Conservation (phyloP, 2,113 vertebrate species). For the Pelecanoides urinatrix region DNA sequence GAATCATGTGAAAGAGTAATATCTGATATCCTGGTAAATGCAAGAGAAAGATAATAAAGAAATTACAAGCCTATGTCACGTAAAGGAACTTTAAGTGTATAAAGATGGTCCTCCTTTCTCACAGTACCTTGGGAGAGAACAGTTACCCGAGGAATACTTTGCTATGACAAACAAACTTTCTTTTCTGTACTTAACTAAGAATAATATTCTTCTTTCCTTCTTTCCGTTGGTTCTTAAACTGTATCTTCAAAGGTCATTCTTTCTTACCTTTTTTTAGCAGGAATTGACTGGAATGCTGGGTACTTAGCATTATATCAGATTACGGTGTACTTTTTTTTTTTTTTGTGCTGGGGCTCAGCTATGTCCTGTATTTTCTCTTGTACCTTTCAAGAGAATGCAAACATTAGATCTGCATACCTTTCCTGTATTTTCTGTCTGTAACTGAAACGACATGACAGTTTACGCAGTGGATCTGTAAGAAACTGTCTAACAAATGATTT, state of each 20-base stretch:
- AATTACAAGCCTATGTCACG: not conserved
- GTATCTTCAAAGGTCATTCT: not conserved
- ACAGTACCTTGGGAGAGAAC: not conserved
- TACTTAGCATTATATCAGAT: not conserved
- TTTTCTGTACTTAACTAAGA: not conserved
- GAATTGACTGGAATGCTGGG: not conserved
- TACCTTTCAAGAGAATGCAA: not conserved
- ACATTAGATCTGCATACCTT: not conserved
- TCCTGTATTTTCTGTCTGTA: not conserved
- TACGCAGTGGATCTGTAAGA: not conserved
- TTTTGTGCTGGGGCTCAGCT: not conserved
- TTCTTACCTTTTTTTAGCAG: not conserved
- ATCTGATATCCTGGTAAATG: not conserved
- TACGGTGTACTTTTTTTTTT: not conserved
- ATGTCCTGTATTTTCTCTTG: not conserved
- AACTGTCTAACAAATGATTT: not conserved
- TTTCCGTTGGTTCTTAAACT: not conserved
- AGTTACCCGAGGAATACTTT: accelerated
- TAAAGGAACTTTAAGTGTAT: not conserved
- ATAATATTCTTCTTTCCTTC: not conserved
- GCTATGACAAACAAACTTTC: not conserved
- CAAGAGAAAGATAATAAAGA: not conserved
- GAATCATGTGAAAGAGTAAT: not conserved
- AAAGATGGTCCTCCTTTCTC: not conserved
- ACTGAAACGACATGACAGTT: not conserved